Conservation (phyloP, 2,113 vertebrate species). For the Recurvirostra avosetta region DNA sequence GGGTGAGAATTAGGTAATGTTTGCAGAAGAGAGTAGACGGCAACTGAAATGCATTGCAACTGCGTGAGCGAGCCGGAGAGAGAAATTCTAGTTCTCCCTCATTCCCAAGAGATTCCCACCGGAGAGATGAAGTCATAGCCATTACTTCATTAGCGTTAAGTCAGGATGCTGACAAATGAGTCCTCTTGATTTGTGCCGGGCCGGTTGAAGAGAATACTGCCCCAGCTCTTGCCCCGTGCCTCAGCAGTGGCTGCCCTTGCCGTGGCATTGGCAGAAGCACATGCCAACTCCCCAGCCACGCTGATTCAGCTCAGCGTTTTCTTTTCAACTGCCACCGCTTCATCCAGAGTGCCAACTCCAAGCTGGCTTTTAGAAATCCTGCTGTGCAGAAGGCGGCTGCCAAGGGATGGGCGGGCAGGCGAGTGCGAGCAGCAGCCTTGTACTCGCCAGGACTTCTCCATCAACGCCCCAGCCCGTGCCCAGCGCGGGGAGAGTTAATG, state of each 20-base stretch:
- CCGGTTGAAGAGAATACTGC: background rate
- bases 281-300: accelerated
- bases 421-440: background rate
- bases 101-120: background rate
- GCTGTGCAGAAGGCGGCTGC: background rate
- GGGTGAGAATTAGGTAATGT: constrained; percentile 35
- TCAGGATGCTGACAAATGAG: constrained; percentile 28
- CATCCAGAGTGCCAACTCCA: accelerated
- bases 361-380: background rate
- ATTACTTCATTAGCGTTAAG: constrained; percentile 25
- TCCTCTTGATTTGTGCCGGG: background rate
- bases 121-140: constrained; percentile 46
- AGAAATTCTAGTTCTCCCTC: background rate
- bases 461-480: background rate
- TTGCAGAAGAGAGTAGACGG: background rate
- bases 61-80: background rate
- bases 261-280: background rate
- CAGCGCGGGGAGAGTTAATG: background rate
- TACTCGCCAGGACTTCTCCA: background rate
- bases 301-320: background rate
- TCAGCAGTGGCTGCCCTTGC: background rate
- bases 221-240: accelerated
- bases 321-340: background rate
- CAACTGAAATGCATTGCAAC: background rate
- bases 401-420: background rate